Base-by-base conservation (phyloP, 2,113 vertebrate genomes). In the Tachysurus vachellii region DNA sequence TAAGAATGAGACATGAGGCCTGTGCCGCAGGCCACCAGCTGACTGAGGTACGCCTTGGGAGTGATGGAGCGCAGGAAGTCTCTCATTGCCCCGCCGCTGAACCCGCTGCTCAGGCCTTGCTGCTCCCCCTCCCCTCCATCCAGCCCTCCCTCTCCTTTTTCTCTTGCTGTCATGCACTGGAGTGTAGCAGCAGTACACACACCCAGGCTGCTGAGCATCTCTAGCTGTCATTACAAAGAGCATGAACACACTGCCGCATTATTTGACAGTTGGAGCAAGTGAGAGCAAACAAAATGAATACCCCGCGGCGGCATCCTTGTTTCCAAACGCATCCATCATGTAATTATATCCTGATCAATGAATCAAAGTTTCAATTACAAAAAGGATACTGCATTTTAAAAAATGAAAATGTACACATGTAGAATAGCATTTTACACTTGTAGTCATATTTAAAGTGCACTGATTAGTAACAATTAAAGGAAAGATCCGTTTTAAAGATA, bases 41-140 rank as follows among this genome's bases (percentile, higher is more conserved):
- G 94, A 95, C 94, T 94, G 92, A 93, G 93, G 94, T 94, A 94
- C 94, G 94, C 94, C 94, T 95, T 95, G 93, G 93, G 94, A 93
- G 93, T 95, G 95, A 95, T 95, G 94, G 93, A 95, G 94, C 93
- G 90, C 95, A 96, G 95, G 95, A 96, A 95, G 94, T 95, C 93
- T 94, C 94, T 94, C 95, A 93, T 95, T 95, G 95, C 95, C 94
- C 94, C 89, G 94, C 94, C 87, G 94, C 92, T 95, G 94, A 95
- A 94, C 95, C 94, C 94, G 77, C 92, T 91, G 92, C 94, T 93
- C 93, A 90, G 92, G 93, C 93, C 92, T 92, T 93, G 93, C 93
- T 92, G 90, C 91, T 89, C 88, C 90, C 86, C 90, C 91, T 88
- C 80, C 54, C 64, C 68, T 88, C 89, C 82, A 80, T 89, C 89